Evolutionary conservation across 2,888 invertebrate species (phyloP).

Genomic region (Augochlorella aurata): DNA sequence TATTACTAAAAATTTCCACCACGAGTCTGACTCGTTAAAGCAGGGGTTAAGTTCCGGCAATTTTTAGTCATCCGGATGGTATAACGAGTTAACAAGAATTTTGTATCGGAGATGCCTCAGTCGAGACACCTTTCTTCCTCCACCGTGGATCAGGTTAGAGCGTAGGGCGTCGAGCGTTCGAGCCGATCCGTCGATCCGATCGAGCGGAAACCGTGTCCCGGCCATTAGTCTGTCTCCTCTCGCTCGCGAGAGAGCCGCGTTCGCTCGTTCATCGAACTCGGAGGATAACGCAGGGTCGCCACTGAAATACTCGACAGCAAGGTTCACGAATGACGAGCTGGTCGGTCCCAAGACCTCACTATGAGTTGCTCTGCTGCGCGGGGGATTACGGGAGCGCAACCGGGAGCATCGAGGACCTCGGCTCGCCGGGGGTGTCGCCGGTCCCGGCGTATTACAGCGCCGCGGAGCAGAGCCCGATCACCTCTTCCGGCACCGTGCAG

Average conservation of each 20-base stretch:
- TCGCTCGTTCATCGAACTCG: constrained; percentile 67
- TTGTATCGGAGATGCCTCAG: too few relatives aligned
- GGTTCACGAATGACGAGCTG: constrained; percentile 71
- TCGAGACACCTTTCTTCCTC: background rate
- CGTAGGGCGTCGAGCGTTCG: too few relatives aligned
- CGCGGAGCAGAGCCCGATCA: constrained; percentile 81
- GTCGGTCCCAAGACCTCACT: constrained; percentile 84
- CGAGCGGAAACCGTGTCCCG: constrained; percentile 37
- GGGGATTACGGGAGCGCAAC: constrained; percentile 85
- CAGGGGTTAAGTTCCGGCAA: too few relatives aligned
- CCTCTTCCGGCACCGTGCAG: constrained; percentile 83
- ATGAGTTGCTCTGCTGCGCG: constrained; percentile 84
- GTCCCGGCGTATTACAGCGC: constrained; percentile 85
- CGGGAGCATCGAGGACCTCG: constrained; percentile 85
- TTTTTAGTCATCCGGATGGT: too few relatives aligned
- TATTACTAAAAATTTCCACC: too few relatives aligned
- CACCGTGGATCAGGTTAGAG: too few relatives aligned
- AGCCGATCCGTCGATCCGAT: constrained; percentile 23
- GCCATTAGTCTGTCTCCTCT: constrained; percentile 52
- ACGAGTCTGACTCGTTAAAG: too few relatives aligned
- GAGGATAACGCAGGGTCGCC: constrained; percentile 67
- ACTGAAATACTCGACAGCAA: constrained; percentile 71
- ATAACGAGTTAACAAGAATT: too few relatives aligned
- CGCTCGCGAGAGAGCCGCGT: constrained; percentile 50
- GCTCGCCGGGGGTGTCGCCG: constrained; percentile 85